A percentile compares a stretch with the other conserved stretches of the same genome.
phyloP scores from a whole-genome alignment of 2,797 vertebrate species.

The Iguana delicatissima region DNA sequence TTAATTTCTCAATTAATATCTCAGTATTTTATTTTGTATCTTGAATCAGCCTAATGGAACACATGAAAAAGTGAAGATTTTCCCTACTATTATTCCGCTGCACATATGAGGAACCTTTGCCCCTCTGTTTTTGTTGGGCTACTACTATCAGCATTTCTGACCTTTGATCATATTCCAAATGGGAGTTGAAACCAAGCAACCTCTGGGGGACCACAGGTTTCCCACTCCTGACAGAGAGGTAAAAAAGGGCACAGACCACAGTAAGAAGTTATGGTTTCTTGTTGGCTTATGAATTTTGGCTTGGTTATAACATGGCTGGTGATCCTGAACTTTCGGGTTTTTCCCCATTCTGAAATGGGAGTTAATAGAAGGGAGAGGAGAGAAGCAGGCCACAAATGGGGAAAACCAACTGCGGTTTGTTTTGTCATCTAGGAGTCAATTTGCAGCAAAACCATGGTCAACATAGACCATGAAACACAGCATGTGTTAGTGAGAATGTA shows the following conservation, averaged over 20 bases:
- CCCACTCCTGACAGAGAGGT: background rate
- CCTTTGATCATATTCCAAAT: background rate
- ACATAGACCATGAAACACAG: background rate
- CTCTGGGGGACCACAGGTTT: background rate
- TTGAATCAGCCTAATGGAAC: background rate
- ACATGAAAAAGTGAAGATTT: background rate
- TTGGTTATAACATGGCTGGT: background rate
- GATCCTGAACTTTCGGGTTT: background rate
- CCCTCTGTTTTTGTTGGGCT: background rate
- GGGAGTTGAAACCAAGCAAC: background rate
- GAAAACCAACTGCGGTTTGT: background rate
- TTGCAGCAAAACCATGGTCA: background rate
- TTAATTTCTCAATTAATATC: background rate
- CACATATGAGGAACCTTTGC: background rate
- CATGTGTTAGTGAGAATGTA: background rate
- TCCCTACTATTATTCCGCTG: background rate
- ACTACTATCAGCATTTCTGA: background rate
- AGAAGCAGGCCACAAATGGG: background rate
- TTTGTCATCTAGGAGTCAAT: background rate
- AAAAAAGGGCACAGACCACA: background rate
- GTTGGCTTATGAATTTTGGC: background rate
- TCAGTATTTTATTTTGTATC: background rate
- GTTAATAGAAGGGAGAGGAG: background rate
- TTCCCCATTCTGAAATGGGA: background rate
- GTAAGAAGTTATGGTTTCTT: background rate